phyloP scores from a whole-genome alignment of 2,888 invertebrate species.

The Gryllus longicercus region DNA sequence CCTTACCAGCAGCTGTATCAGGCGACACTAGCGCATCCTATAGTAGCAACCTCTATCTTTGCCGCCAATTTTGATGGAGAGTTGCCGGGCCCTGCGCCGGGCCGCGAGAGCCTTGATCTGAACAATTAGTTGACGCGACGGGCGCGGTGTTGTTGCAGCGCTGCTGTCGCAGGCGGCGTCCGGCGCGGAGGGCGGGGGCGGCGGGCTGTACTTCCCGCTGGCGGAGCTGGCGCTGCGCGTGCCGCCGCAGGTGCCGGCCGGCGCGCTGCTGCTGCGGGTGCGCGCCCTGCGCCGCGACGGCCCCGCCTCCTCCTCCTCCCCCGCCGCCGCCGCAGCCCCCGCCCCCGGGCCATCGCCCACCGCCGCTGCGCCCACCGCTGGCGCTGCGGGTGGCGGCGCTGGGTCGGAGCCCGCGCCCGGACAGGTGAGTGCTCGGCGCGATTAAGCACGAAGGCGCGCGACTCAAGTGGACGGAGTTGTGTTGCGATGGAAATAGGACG shows the following conservation, averaged over 20 bases:
- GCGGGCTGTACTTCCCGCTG: background rate
- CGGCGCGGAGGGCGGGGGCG: background rate
- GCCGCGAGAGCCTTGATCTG: too few relatives aligned
- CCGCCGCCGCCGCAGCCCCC: background rate
- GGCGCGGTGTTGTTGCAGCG: background rate
- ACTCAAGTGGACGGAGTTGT: too few relatives aligned
- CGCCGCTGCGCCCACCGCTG: background rate
- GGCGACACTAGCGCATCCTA: too few relatives aligned
- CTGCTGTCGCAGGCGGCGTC: background rate
- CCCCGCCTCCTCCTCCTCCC: background rate
- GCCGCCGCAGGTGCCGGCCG: background rate
- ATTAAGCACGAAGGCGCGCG: too few relatives aligned
- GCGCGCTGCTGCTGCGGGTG: background rate
- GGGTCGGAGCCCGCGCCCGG: too few relatives aligned
- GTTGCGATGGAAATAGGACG: too few relatives aligned
- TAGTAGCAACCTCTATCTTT: too few relatives aligned
- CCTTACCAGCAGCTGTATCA: too few relatives aligned
- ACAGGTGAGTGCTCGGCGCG: too few relatives aligned
- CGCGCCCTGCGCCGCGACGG: background rate
- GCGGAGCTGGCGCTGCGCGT: slow-evolving; percentile 6
- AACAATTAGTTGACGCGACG: too few relatives aligned
- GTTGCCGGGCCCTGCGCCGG: too few relatives aligned
- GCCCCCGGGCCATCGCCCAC: background rate
- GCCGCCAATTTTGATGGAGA: too few relatives aligned
- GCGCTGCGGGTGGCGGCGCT: background rate